Percentiles rank a stretch among this genome's conserved stretches.
Evolutionary conservation across 53 echinoderm and acorn worm species (phyloP).

Genomic region (Echinometra lucunter): DNA sequence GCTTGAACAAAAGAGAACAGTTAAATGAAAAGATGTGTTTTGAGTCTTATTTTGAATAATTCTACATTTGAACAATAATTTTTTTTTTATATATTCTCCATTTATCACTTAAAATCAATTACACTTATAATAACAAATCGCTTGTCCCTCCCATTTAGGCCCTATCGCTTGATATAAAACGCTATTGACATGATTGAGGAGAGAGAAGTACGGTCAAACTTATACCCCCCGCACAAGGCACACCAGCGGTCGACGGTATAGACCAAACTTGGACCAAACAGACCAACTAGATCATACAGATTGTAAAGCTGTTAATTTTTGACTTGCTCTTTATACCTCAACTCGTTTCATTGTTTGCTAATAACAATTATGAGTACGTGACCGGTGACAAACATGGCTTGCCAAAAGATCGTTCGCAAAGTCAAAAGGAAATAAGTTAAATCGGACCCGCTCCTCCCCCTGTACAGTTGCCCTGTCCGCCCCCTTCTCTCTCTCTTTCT

Average conservation of each 20-base stretch:
- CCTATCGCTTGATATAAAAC: too few relatives aligned
- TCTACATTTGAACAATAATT: too few relatives aligned
- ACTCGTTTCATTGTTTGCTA: not conserved
- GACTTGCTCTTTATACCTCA: not conserved
- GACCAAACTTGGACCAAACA: too few relatives aligned
- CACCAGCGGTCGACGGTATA: not conserved
- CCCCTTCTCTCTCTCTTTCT: not conserved
- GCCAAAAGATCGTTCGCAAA: not conserved
- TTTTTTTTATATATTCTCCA: too few relatives aligned
- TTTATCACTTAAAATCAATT: too few relatives aligned
- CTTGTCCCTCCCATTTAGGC: too few relatives aligned
- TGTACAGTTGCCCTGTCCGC: not conserved
- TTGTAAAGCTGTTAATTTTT: conserved; percentile 28
- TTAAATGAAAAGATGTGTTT: too few relatives aligned
- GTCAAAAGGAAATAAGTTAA: not conserved
- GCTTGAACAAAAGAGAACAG: too few relatives aligned
- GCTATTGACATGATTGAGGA: not conserved
- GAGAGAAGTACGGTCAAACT: not conserved
- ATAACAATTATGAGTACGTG: not conserved
- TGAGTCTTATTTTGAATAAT: too few relatives aligned
- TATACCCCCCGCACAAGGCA: not conserved
- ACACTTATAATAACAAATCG: too few relatives aligned
- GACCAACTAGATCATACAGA: not conserved
- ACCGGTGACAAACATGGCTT: not conserved
- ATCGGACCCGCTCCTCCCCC: not conserved